phyloP scores from a whole-genome alignment of 2,797 vertebrate genomes.

The Taeniopygia guttata region DNA sequence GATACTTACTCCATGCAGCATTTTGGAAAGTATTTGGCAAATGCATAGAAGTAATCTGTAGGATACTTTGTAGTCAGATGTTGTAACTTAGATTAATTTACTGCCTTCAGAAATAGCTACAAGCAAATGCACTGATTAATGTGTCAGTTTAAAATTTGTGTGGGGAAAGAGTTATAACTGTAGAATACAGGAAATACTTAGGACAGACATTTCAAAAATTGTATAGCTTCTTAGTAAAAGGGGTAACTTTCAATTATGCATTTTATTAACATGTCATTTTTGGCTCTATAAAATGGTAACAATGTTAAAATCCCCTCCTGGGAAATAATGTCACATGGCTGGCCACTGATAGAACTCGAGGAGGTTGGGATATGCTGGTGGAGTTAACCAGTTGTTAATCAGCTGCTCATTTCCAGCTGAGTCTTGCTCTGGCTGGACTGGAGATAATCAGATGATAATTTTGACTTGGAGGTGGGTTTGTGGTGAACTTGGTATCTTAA shows the following conservation, averaged over 20 bases:
- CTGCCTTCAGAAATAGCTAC: not conserved
- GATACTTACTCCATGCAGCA: not conserved
- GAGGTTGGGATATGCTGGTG: not conserved
- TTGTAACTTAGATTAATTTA: conserved; percentile 1
- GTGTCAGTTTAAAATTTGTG: not conserved
- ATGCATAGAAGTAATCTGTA: not conserved
- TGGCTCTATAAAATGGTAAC: conserved; percentile 12
- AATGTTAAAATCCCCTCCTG: conserved; percentile 7
- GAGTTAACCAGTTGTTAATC: conserved; percentile 33
- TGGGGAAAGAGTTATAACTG: not conserved
- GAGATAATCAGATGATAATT: not conserved
- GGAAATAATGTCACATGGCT: conserved; percentile 19
- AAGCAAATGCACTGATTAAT: not conserved
- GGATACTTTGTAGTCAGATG: not conserved
- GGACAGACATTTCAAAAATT: not conserved
- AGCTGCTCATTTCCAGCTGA: not conserved
- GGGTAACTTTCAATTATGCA: conserved; percentile 4
- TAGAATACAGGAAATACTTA: not conserved
- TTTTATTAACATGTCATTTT: conserved; percentile 19
- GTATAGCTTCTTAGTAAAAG: not conserved
- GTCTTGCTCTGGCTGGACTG: not conserved
- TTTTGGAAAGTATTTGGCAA: conserved; percentile 34
- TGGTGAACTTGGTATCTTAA: not conserved
- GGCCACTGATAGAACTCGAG: not conserved
- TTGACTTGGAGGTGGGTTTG: not conserved